Evolutionary conservation across 2,113 vertebrate genomes (phyloP).

Genomic region (Donacobius atricapilla): DNA sequence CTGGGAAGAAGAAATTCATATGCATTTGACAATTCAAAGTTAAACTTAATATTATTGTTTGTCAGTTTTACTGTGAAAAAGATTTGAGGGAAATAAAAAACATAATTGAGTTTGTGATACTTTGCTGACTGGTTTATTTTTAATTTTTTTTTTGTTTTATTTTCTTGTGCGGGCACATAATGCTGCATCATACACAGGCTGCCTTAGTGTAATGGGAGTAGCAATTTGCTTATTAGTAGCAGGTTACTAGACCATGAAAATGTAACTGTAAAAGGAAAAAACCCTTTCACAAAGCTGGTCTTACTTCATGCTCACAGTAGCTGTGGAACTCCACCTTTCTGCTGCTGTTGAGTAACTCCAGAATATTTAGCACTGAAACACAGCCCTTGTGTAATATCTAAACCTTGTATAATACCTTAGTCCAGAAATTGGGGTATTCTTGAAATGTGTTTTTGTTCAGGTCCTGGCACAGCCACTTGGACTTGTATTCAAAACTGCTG

Average conservation of each 20-base stretch:
- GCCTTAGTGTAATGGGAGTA: neutral
- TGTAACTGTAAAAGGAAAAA: neutral
- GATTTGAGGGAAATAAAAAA: neutral
- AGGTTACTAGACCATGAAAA: neutral
- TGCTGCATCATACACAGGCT: neutral
- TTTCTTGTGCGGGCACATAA: neutral
- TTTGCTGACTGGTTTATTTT: neutral
- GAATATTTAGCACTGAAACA: neutral
- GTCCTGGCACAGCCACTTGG: conserved; percentile 26
- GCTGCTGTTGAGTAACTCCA: neutral
- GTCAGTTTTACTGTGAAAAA: neutral
- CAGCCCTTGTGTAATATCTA: neutral
- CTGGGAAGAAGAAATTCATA: neutral
- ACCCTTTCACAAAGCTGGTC: neutral
- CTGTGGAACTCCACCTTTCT: neutral
- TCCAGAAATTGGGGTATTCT: conserved; percentile 24
- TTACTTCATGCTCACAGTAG: neutral
- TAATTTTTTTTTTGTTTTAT: neutral
- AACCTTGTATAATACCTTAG: neutral
- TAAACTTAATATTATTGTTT: neutral
- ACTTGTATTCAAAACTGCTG: conserved; percentile 44
- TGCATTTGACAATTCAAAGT: neutral
- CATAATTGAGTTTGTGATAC: neutral
- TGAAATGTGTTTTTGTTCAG: conserved; percentile 65
- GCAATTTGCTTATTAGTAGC: neutral